Conservation (phyloP, 2,797 vertebrate species). For the Uromys caudimaculatus region DNA sequence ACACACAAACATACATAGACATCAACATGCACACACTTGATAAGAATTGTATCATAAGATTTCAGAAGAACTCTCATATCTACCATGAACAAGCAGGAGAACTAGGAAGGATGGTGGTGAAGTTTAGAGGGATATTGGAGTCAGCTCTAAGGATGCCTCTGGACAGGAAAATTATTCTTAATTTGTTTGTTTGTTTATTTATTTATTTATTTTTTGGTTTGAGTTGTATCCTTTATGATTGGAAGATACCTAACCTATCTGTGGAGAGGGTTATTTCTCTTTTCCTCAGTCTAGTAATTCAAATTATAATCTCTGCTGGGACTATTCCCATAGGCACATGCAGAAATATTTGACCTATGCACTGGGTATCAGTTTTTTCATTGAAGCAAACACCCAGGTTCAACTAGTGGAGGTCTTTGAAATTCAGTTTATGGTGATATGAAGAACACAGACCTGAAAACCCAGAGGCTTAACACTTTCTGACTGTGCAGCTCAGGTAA, state of each 20-base stretch:
- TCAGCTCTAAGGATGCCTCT: not conserved
- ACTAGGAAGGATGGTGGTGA: not conserved
- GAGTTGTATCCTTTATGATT: not conserved
- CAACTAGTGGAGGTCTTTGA: not conserved
- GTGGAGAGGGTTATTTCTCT: not conserved
- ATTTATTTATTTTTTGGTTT: not conserved
- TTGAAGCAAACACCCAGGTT: not conserved
- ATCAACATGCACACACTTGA: not conserved
- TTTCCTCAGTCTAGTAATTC: not conserved
- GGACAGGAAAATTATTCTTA: not conserved
- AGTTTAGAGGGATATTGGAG: not conserved
- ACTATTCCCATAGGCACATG: not conserved
- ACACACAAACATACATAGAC: not conserved
- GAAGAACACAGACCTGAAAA: not conserved
- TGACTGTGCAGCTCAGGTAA: not conserved
- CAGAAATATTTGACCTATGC: not conserved
- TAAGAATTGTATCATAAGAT: not conserved
- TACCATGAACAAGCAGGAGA: not conserved
- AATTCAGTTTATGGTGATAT: accelerated
- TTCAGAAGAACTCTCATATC: not conserved
- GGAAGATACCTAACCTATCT: not conserved
- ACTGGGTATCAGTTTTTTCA: not conserved
- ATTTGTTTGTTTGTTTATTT: not conserved
- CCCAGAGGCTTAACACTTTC: not conserved
- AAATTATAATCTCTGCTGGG: not conserved